phyloP scores from a whole-genome alignment of 2,888 invertebrate genomes.

The Carterocephalus palaemon region DNA sequence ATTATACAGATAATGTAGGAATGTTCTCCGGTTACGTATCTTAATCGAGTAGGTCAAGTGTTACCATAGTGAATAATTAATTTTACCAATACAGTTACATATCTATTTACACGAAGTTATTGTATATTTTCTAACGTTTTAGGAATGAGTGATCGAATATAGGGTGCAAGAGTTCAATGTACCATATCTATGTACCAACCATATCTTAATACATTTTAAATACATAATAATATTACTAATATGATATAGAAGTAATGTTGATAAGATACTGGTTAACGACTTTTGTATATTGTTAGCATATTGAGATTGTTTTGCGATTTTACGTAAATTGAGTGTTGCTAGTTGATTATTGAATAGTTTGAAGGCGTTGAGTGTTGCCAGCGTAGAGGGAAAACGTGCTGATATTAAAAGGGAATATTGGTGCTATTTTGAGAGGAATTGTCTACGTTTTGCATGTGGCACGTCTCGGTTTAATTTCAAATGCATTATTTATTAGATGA shows the following conservation, averaged over 20 bases:
- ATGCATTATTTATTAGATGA: too few species aligned
- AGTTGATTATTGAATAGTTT: constrained; percentile 46
- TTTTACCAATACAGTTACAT: constrained; percentile 66
- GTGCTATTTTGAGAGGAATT: constrained; percentile 66
- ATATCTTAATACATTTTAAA: constrained; percentile 25
- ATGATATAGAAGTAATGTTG: constrained; percentile 15
- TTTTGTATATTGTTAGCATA: constrained; percentile 31
- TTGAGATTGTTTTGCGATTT: constrained; percentile 42
- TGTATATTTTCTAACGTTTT: constrained; percentile 63
- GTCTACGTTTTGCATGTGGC: constrained; percentile 50
- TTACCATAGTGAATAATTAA: constrained; percentile 70
- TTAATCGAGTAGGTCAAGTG: constrained; percentile 58
- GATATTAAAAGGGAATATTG: constrained; percentile 69
- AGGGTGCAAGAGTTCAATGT: constrained; percentile 50
- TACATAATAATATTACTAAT: too few species aligned
- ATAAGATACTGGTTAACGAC: constrained; percentile 14
- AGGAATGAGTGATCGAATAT: constrained; percentile 57
- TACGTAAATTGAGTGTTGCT: constrained; percentile 48
- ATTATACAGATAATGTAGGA: constrained; percentile 1
- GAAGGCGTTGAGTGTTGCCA: constrained; percentile 30
- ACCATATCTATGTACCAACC: constrained; percentile 46
- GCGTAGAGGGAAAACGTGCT: constrained; percentile 49
- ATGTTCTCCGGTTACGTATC: constrained; percentile 33
- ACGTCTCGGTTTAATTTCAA: constrained; percentile 26
- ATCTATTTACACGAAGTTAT: constrained; percentile 58